Base-by-base conservation (phyloP, 2,113 vertebrate species). In the Natator depressus region DNA sequence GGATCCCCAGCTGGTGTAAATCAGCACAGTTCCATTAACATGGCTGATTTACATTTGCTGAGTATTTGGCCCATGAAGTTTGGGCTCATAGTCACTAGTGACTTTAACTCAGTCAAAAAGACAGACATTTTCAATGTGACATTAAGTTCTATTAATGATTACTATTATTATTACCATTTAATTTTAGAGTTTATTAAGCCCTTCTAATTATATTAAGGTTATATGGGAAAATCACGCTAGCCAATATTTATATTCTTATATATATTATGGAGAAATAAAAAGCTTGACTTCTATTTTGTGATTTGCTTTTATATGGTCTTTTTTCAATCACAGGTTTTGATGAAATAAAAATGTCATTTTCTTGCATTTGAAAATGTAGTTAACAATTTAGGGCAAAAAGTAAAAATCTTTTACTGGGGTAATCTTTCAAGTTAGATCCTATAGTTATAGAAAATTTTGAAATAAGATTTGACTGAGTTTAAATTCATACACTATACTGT, bases 401-500 rank as follows among this genome's bases (percentile, higher is more conserved):
- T 53, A 87, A 92, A 82, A 72, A 88, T 42, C 42, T 42, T 42
- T 42, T 42, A 42, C 84, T 81, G 82, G 47, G 1, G 0, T 78
- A 65, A 54, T 87, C 50, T 65, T 85, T 75, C 57, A 88, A 46
- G 65, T 82, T 76, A 91, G 69, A 88, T 84, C 82, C 75, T 94
- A 42, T 51, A 85, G 51, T 27, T 57, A 25, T 59, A 57, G 82
- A 91, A 91, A 54, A 83, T 96, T 95, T 96, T 69, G 84, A 86
- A 94, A 83, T 85, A 53, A 72, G 65, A 72, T 38, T 72, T 72
- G 65, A n/a, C 65, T 38, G 65, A 85, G 79, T 90, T 87, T 81
- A 69, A 72, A 88, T 79, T 80, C 88, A 62, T 50, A 13, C 47
- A 75, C 90, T 38, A 13, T 31, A 65, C 92, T 83, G 17, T 25